Conservation (phyloP, 2,797 vertebrate genomes). For the Cirrhinus molitorella region DNA sequence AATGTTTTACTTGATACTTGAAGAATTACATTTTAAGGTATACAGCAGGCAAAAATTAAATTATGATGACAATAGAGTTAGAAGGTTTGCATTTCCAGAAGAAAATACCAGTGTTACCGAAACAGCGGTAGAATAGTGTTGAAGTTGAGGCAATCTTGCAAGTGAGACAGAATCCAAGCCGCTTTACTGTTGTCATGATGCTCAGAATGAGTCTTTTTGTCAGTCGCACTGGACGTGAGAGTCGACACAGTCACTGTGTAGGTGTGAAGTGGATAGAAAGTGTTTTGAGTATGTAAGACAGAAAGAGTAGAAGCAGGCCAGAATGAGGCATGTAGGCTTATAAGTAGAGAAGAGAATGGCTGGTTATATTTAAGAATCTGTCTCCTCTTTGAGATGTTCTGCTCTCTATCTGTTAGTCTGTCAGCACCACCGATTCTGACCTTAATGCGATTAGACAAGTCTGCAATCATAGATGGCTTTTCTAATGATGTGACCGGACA, state of each 20-base stretch:
- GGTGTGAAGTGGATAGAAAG: slow-evolving; percentile 16
- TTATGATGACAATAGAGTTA: neutral
- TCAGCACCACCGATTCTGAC: slow-evolving; percentile 35
- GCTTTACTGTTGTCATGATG: neutral
- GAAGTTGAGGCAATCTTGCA: neutral
- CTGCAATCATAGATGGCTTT: slow-evolving; percentile 32
- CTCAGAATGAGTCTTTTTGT: neutral
- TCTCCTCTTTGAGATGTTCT: neutral
- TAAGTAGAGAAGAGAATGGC: neutral
- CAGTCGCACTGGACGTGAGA: neutral
- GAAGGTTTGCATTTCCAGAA: neutral
- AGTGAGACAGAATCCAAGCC: neutral
- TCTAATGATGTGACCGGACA: slow-evolving; percentile 45
- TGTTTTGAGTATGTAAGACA: neutral
- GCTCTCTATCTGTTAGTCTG: neutral
- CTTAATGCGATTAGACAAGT: slow-evolving; percentile 42
- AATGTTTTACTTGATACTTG: neutral
- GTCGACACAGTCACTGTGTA: neutral
- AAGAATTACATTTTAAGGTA: neutral
- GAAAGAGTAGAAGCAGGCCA: neutral
- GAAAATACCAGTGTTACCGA: neutral
- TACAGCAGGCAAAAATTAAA: neutral
- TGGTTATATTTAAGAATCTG: slow-evolving; percentile 14
- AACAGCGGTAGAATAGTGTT: neutral
- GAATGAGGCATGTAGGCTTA: neutral